A percentile compares a stretch with the other conserved stretches of the same genome.
Conservation (phyloP, 2,797 vertebrate genomes). For the Ceyx erithaca region DNA sequence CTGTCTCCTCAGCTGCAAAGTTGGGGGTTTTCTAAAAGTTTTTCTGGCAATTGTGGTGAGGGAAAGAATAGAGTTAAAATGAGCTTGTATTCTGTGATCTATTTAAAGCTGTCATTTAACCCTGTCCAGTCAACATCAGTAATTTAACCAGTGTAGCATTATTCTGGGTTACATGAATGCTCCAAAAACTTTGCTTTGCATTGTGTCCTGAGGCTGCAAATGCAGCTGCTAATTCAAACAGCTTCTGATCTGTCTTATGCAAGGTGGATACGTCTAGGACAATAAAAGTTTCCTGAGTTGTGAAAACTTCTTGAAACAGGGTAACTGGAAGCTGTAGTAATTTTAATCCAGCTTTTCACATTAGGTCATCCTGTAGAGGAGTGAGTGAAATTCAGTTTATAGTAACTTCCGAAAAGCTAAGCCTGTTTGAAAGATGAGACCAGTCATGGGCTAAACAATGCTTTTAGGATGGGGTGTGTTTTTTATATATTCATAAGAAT, state of each 20-base stretch:
- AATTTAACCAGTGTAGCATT: not conserved
- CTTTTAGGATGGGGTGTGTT: not conserved
- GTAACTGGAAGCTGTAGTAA: not conserved
- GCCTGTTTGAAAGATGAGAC: not conserved
- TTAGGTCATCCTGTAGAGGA: not conserved
- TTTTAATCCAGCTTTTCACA: not conserved
- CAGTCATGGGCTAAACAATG: not conserved
- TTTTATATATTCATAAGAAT: not conserved
- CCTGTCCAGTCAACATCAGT: not conserved
- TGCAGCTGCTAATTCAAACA: constrained; percentile 1
- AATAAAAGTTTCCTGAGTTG: constrained; percentile 12
- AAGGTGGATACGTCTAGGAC: not conserved
- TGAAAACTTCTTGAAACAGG: not conserved
- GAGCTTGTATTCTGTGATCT: not conserved
- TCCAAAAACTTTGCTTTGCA: constrained; percentile 3
- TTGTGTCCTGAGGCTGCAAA: constrained; percentile 2
- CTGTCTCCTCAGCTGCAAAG: not conserved
- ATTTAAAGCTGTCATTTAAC: constrained; percentile 23
- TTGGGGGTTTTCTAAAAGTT: not conserved
- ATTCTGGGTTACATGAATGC: not conserved
- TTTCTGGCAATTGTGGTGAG: not conserved
- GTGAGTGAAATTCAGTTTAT: not conserved
- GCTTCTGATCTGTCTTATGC: not conserved
- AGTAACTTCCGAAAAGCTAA: not conserved
- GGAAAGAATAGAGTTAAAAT: constrained; percentile 17